A percentile compares a stretch with the other conserved stretches of the same genome.
Conservation (phyloP, 2,113 vertebrate genomes). For the Herpetotheres cachinnans region DNA sequence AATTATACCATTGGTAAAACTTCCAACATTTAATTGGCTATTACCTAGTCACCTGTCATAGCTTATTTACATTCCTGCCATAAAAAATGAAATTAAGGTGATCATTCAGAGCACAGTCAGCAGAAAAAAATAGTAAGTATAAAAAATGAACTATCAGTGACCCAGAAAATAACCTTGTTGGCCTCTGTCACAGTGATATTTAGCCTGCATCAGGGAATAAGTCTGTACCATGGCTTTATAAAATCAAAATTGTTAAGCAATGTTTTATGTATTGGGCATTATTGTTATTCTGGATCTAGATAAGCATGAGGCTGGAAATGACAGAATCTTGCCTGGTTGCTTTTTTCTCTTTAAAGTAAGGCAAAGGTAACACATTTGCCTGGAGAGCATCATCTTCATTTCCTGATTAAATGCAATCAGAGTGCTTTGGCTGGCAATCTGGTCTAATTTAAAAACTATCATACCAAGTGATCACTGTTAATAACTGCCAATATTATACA, state of each 20-base stretch:
- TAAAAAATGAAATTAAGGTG: background rate
- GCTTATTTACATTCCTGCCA: background rate
- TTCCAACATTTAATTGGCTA: background rate
- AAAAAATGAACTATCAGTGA: background rate
- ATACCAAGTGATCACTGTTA: constrained; percentile 58
- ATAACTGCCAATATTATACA: constrained; percentile 49
- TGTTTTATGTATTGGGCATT: background rate
- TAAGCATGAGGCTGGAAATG: background rate
- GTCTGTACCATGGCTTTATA: background rate
- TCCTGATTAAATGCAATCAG: constrained; percentile 71
- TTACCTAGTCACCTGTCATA: background rate
- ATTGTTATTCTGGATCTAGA: background rate
- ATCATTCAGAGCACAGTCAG: background rate
- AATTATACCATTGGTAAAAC: background rate
- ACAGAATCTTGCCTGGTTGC: background rate
- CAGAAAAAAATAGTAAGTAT: background rate
- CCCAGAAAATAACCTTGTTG: constrained; percentile 10
- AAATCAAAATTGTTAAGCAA: background rate
- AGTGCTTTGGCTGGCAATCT: constrained; percentile 41
- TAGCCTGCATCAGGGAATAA: background rate
- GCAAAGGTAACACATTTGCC: constrained; percentile 33
- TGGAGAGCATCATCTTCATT: constrained; percentile 25
- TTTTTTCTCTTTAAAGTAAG: background rate
- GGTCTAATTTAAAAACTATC: constrained; percentile 71
- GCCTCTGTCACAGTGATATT: background rate